A percentile compares a stretch with the other conserved stretches of the same genome.
Evolutionary conservation across 2,888 invertebrate species (phyloP).

Genomic region (Electrophaes corylata): DNA sequence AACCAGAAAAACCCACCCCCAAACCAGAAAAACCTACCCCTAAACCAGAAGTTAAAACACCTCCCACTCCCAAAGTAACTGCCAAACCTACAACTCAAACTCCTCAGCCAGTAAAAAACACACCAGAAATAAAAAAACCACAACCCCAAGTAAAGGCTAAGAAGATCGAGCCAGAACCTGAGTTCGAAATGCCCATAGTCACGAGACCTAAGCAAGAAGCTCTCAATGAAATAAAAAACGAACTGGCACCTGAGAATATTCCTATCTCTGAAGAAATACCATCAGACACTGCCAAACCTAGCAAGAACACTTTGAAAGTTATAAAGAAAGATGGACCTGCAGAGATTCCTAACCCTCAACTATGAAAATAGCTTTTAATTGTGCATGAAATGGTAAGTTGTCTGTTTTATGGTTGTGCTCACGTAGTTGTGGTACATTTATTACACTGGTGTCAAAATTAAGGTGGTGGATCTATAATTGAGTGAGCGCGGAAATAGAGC

Average conservation of each 20-base stretch:
- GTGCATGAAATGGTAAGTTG: constrained; percentile 11
- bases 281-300: constrained; percentile 80
- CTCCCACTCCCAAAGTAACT: constrained; percentile 27
- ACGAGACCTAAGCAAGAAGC: constrained; percentile 32
- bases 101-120: constrained; percentile 33
- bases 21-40: constrained; percentile 36
- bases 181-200: constrained; percentile 26
- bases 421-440: constrained; percentile 39
- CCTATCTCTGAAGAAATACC: constrained; percentile 83
- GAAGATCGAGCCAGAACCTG: constrained; percentile 32
- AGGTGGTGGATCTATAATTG: constrained; percentile 34
- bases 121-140: constrained; percentile 31
- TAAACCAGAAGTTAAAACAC: constrained; percentile 32
- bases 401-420: constrained; percentile 33
- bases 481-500: not conserved
- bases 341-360: constrained; percentile 71
- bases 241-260: constrained; percentile 55
- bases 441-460: constrained; percentile 31
- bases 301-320: constrained; percentile 83
- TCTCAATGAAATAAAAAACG: constrained; percentile 29
- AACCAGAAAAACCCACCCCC: constrained; percentile 20
- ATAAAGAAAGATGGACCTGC: constrained; percentile 84
- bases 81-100: constrained; percentile 19
- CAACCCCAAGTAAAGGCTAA: constrained; percentile 33
- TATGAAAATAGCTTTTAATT: constrained; percentile 42